These are phyloP conservation scores for Drosophila ananassae DNA, from an alignment of 1,140 invertebrate genomes.

Conservation along the genomic window DNA sequence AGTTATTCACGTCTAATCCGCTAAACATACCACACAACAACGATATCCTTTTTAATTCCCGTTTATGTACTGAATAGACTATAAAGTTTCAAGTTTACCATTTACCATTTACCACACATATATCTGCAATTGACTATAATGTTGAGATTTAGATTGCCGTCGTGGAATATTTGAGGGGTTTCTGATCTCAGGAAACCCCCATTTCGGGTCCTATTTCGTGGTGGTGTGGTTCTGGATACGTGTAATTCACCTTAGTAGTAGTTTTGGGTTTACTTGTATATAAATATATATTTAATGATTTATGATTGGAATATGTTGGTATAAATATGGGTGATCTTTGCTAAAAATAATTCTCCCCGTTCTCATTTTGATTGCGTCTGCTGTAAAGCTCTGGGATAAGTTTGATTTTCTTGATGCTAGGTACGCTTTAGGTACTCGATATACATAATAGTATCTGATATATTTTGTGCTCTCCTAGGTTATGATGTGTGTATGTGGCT, in stretches of 20 bases:
- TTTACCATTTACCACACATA: slow-evolving; percentile 35
- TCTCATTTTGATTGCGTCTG: slow-evolving; percentile 50
- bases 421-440: slow-evolving; percentile 64
- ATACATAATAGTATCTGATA: slow-evolving; percentile 40
- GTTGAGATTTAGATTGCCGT: slow-evolving; percentile 25
- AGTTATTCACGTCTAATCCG: slow-evolving; percentile 33
- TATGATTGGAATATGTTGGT: slow-evolving; percentile 21
- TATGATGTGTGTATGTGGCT: slow-evolving; percentile 6
- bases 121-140: slow-evolving; percentile 70
- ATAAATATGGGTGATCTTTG: slow-evolving; percentile 4
- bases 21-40: slow-evolving; percentile 77
- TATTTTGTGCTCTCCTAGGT: slow-evolving; percentile 14
- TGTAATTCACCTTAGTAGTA: slow-evolving; percentile 75
- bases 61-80: slow-evolving; percentile 42
- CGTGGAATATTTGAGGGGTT: not conserved
- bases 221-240: slow-evolving; percentile 16
- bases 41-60: slow-evolving; percentile 67
- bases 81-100: slow-evolving; percentile 51
- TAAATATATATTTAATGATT: slow-evolving; percentile 24
- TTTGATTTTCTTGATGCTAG: slow-evolving; percentile 49
- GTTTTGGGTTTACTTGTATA: slow-evolving; percentile 50
- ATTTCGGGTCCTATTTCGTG: slow-evolving; percentile 13
- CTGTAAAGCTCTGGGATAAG: slow-evolving; percentile 49
- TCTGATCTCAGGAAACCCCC: slow-evolving; percentile 2
- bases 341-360: slow-evolving; percentile 19